Percentiles rank a stretch among this genome's conserved stretches.
phyloP scores from a whole-genome alignment of 2,113 vertebrate species.

The Narcine bancroftii region DNA sequence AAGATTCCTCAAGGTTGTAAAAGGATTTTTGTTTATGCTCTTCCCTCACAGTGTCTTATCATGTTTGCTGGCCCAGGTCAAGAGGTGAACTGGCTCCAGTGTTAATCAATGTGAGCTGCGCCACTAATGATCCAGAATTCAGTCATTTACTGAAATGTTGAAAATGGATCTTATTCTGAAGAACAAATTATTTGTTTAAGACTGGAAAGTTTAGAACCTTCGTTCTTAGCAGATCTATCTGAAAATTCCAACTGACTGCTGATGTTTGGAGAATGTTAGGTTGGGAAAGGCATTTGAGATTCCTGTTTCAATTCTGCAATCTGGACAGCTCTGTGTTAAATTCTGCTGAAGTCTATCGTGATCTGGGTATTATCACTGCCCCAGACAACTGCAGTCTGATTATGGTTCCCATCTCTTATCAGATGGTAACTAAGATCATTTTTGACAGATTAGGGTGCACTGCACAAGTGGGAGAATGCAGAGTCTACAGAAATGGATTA shows the following conservation, averaged over 20 bases:
- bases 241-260: neutral
- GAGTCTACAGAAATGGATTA: neutral
- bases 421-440: neutral
- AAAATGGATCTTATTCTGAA: neutral
- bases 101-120: neutral
- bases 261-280: neutral
- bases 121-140: neutral
- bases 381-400: neutral
- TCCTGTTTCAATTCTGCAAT: neutral
- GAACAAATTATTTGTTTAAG: neutral
- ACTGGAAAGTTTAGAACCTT: neutral
- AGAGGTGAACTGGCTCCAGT: no score
- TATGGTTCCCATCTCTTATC: neutral
- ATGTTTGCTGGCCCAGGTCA: no score
- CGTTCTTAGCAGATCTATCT: neutral
- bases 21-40: no score
- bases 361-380: neutral
- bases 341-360: neutral
- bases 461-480: neutral
- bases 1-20: no score
- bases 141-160: neutral
- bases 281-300: neutral
- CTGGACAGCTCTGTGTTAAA: neutral
- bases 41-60: no score
- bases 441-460: conserved; percentile 1